phyloP scores from a whole-genome alignment of 2,797 vertebrate species.

The Clangula hyemalis region DNA sequence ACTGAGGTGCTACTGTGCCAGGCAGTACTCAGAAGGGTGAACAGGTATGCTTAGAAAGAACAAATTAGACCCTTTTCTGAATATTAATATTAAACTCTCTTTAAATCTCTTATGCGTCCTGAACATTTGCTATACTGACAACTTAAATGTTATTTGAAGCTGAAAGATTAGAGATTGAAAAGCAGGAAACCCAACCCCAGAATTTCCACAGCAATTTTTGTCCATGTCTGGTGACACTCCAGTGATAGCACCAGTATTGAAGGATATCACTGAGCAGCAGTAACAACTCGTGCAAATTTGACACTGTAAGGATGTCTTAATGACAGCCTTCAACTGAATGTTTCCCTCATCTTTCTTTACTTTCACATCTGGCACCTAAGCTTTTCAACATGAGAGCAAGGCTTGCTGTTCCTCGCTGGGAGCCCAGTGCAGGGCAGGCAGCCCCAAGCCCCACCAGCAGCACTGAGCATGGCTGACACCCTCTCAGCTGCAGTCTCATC shows the following conservation, averaged over 20 bases:
- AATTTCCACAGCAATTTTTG: neutral
- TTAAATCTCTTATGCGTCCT: neutral
- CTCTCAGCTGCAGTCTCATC: neutral
- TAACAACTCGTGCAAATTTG: neutral
- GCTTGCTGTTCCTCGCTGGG: neutral
- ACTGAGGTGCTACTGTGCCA: fast-evolving
- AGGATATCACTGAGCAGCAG: neutral
- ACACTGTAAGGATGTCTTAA: neutral
- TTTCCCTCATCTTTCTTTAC: neutral
- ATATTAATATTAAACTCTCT: neutral
- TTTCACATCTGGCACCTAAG: neutral
- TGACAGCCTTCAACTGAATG: neutral
- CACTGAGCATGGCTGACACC: neutral
- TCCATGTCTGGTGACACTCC: fast-evolving
- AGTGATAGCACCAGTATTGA: neutral
- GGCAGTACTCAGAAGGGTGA: neutral
- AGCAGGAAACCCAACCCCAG: neutral
- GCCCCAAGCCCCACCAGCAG: neutral
- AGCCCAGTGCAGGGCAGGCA: fast-evolving
- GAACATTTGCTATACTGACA: neutral
- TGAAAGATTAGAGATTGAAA: neutral
- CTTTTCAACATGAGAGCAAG: neutral
- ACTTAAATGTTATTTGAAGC: neutral
- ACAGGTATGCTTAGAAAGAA: neutral
- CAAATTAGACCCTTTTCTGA: neutral